Evolutionary conservation across 2,797 vertebrate genomes (phyloP).

Genomic region (Crax fasciolata): DNA sequence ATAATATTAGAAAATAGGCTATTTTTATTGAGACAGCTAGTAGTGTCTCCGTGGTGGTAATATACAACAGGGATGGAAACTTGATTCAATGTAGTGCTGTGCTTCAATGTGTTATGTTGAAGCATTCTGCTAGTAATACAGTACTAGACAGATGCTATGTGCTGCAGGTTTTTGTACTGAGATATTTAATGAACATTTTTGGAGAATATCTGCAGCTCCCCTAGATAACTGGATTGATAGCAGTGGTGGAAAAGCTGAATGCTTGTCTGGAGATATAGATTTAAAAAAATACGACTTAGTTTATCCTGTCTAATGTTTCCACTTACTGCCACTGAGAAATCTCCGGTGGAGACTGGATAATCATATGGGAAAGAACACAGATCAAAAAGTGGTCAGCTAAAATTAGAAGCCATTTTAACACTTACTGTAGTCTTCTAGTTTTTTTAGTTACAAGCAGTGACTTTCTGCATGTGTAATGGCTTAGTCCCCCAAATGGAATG

Average conservation of each 20-base stretch:
- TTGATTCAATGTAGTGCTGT: neutral
- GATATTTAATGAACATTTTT: neutral
- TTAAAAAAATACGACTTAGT: neutral
- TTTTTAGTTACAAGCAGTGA: neutral
- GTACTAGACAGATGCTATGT: neutral
- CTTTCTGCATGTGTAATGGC: neutral
- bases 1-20: neutral
- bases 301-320: neutral
- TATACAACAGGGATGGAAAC: neutral
- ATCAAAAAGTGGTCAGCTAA: neutral
- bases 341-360: neutral
- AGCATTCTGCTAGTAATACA: neutral
- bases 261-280: neutral
- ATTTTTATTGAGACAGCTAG: neutral
- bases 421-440: neutral
- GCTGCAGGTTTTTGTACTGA: neutral
- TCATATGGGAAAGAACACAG: neutral
- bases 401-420: neutral
- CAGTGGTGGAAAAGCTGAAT: neutral
- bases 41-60: neutral
- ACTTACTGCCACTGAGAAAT: neutral
- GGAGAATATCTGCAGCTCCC: neutral
- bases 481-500: accelerated
- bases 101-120: neutral
- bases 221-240: neutral